Base-by-base conservation (phyloP, 1,140 invertebrate species). In the Drosophila nasuta region DNA sequence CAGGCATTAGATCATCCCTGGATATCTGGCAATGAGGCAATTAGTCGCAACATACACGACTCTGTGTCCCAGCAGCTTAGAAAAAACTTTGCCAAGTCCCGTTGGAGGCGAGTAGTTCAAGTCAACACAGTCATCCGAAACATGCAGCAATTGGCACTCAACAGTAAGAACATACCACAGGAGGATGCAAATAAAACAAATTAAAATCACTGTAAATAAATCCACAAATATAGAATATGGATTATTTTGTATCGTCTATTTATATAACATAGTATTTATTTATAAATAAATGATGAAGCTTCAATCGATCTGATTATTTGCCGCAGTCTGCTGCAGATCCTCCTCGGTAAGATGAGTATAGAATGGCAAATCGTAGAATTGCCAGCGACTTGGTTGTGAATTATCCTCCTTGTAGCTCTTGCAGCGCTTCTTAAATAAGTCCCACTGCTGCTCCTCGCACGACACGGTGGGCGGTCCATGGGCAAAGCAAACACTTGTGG, bases 401-500 rank as follows among this genome's bases (percentile, higher is more conserved):
- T 90, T 83, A 77, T 95, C 93, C 69, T 94, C 87, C 57, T 92
- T 81, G 82, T 95, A 95, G 74, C 93, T 93, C 11, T 94, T 60
- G 78, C 95, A 95, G 10, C 93, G 92, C 67, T 91, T 75, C 7
- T 75, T 77, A 70, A 92, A 91, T 1, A 80, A 8, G 13, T 86
- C 77, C 28, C 30, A 58, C 25, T 85, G 82, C 38, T 74, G 82
- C 82, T 93, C 92, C 59, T 92, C 91, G 82, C 96, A 96, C 7
- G 92, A 88, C 1, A 73, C 52, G 5, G 76, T 94, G 2, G 95
- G 95, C 89, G 95, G 95, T 63, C 96, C 95, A 20, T 94, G 75
- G 59, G 93, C 93, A 80, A 94, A 96, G 83, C 96, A 96, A 80
- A 95, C 91, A 0, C 95, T 95, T 33, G 94, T 93, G 25, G 96